Evolutionary conservation across 2,888 invertebrate species (phyloP), one percentile per base, ranked within the genome.

Genomic region (Ormyrus thymus): DNA sequence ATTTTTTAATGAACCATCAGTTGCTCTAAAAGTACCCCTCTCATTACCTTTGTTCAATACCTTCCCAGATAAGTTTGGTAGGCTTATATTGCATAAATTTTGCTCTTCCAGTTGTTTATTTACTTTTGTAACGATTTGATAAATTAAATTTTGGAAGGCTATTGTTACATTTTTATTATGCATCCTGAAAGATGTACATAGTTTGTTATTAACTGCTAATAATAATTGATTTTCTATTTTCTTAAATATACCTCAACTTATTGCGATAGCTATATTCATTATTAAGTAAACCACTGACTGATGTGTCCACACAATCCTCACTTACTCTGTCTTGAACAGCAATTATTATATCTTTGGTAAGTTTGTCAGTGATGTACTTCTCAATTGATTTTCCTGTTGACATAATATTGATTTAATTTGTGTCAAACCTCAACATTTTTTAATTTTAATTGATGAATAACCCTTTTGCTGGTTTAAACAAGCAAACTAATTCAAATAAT

Each of bases 241-340:
- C 45, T 11, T 43, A 56, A 71, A 11, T 71, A 55, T 80, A 80
- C 80, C 80, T 80, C 13, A 80, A 80, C 29, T 75, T 71, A 80
- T 80, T 80, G 50, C 80, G 77, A 65, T 78, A 80, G 55, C 51
- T 78, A 75, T 66, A 80, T 75, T 80, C 77, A 78, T 80, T 80
- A 68, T 80, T 15, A 29, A 80, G 80, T 66, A 80, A 66, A 56
- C 56, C 73, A 80, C 61, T 65, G 56, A 80, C 80, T 53, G 77
- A 75, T 55, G 80, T 74, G 53, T 77, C 74, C 71, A 74, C 69
- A 80, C 80, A 80, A 50, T 71, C 77, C 66, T 77, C 77, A 61
- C 64, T 74, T 71, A 80, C 51, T 77, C 68, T 71, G 71, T 80
- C 77, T 62, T 74, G 62, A 29, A 80, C 80, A 80, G 77, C 80